Base-by-base conservation (phyloP, 1,140 invertebrate species). In the Thaumetopoea pityocampa region DNA sequence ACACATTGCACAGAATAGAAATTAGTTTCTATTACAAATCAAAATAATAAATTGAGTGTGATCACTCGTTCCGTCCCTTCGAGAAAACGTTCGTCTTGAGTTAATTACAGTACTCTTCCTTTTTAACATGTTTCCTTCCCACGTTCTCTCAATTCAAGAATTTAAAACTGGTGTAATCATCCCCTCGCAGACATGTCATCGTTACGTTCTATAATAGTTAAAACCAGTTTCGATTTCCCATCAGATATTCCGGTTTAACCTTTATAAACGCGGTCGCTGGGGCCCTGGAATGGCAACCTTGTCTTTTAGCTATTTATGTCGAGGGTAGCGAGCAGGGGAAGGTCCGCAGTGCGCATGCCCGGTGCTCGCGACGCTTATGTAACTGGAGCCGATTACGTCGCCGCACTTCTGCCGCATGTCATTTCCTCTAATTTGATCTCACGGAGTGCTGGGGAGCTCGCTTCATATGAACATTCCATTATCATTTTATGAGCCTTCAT, bases 231-330 rank as follows among this genome's bases (percentile, higher is more conserved):
- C 69, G 60, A 77, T 77, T 76, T 67, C 67, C 51, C 50, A 73
- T 69, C 66, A 65, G 56, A 63, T 77, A 78, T 81, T 79, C 67
- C 65, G 67, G 67, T 76, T 81, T 80, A 81, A 81, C 77, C 76
- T 83, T 81, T 81, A 68, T 74, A 80, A 80, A 77, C 76, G 72
- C 67, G 74, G 70, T 78, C 67, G 70, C 58, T 38, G 63, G 58
- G 69, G 67, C 59, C 57, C 51, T 57, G 65, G 74, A 76, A 70
- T 73, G 74, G 79, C 67, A 83, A 81, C 79, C 79, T 81, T 83
- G 79, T 76, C 61, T 77, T 76, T 81, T 65, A 79, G 67, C 72
- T 83, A 83, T 83, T 83, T 83, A 83, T 79, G 77, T 76, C 65
- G 79, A 68, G 68, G 74, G 66, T 71, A 62, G 62, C 34, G 45